Percentiles rank a stretch among this genome's conserved stretches.
Evolutionary conservation across 2,797 vertebrate genomes (phyloP).

Genomic region (Eremophila alpestris): DNA sequence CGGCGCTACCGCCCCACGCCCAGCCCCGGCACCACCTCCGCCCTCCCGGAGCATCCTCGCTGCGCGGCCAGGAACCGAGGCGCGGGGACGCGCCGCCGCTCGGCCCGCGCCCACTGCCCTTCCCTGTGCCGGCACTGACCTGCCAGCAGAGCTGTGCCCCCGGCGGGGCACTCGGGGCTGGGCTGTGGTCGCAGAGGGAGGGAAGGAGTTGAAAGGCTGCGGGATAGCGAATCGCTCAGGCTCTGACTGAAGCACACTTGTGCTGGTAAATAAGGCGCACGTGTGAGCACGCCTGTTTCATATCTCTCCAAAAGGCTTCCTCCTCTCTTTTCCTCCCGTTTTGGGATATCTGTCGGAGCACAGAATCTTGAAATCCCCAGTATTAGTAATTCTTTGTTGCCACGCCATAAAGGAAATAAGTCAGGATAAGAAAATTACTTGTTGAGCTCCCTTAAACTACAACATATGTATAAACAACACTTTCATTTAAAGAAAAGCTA

Average conservation of each 20-base stretch:
- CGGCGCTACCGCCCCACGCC: not conserved
- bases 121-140: not conserved
- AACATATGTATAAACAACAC: not conserved
- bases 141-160: not conserved
- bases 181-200: not conserved
- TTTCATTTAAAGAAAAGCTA: not conserved
- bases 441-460: not conserved
- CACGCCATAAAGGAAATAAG: not conserved
- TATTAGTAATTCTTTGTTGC: not conserved
- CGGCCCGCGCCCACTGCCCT: not conserved
- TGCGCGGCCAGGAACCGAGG: not conserved
- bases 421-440: not conserved
- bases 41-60: not conserved
- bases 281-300: rapidly evolving
- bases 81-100: rapidly evolving
- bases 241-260: not conserved
- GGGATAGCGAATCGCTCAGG: not conserved
- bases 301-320: not conserved
- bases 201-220: not conserved
- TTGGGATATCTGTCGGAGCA: not conserved
- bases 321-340: not conserved
- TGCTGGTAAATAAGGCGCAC: not conserved
- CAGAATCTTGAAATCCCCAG: not conserved
- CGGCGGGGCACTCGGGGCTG: not conserved
- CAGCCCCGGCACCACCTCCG: not conserved